Conservation (phyloP, 2,797 vertebrate species). For the Ceryle rudis region DNA sequence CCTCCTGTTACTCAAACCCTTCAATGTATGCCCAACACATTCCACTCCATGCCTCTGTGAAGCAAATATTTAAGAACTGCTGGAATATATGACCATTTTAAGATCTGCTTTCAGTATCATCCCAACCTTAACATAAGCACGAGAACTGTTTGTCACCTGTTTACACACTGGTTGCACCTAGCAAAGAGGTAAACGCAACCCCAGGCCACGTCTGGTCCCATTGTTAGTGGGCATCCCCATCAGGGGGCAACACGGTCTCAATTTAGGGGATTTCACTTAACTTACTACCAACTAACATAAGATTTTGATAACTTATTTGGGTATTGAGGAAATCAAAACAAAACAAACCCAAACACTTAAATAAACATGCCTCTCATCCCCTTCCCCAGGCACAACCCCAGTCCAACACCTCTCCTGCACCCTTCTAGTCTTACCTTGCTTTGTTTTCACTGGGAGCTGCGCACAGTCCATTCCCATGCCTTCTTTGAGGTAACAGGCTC, state of each 20-base stretch:
- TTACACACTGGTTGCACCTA: neutral
- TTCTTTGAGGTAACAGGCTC: neutral
- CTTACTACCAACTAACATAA: neutral
- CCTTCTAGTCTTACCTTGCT: neutral
- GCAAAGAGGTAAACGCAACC: neutral
- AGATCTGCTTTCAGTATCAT: neutral
- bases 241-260: rapidly evolving
- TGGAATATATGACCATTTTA: neutral
- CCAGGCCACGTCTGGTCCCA: rapidly evolving
- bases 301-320: neutral
- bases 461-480: rapidly evolving
- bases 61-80: neutral
- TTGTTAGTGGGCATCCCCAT: neutral
- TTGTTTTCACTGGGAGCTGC: neutral
- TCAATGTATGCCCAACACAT: too few relatives aligned
- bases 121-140: neutral
- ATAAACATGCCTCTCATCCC: neutral
- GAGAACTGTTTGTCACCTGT: neutral
- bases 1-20: neutral
- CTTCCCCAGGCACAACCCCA: neutral
- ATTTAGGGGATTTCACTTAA: neutral
- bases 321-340: too few relatives aligned
- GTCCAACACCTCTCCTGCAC: neutral
- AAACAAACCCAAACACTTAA: neutral
- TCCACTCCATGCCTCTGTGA: neutral